Evolutionary conservation across 2,113 vertebrate genomes (phyloP), one percentile per base, ranked within the genome.

Genomic region (Sitta europaea): DNA sequence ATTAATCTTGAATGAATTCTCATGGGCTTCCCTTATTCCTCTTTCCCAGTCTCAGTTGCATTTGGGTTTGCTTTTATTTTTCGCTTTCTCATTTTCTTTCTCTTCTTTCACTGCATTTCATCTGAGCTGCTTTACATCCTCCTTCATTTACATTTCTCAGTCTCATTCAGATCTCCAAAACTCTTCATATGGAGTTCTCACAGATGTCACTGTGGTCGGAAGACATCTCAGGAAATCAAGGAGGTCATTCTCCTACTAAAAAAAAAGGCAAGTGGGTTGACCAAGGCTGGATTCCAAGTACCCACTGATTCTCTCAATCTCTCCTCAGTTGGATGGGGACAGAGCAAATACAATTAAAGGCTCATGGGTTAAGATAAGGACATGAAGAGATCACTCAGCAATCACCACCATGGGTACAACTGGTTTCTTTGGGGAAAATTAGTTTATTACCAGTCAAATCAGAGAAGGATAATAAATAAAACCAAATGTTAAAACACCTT

Each of bases 111-210:
- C 4, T 0, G 0, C 43, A 45, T 86, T 93, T 70, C 28, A 33
- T 57, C 51, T 55, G 20, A 85, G 50, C 33, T 73, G 63, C 42
- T 81, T 85, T 77, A 82, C n/a, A 47, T 70, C 87, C 45, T 65
- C n/a, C 51, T 83, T 72, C 68, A 72, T 62, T 80, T 78, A 53
- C 51, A 62, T 82, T 89, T 86, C 63, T 86, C 62, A 24, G 65
- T 36, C 59, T 90, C 40, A 3, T 73, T 90, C 78, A 89, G 31
- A 45, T 58, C 66, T 79, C 80, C 62, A 57, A 78, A 79, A 20
- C 40, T 18, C 25, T 75, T 50, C 53, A 36, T 21, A 28, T 1
- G 55, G n/a, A 72, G 48, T 55, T 84, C 70, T 67, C 77, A 74
- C 22, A 79, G 43, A 91, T 58, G 48, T 50, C 63, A 68, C 35